Evolutionary conservation across 2,888 invertebrate genomes (phyloP), one percentile per base, ranked within the genome.

Genomic region (Macropis europaea): DNA sequence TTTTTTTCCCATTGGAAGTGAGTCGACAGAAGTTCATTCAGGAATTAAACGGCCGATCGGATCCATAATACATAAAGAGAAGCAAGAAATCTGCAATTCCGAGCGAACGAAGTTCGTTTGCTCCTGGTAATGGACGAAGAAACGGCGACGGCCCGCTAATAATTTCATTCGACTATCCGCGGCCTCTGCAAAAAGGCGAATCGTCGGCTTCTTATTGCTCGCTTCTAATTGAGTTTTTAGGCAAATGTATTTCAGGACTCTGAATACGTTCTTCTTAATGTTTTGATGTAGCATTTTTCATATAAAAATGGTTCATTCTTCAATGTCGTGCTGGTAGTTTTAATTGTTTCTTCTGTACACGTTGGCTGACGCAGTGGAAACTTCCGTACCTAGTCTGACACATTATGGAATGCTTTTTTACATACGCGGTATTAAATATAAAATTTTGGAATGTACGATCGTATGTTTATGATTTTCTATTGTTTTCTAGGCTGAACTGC

Each of bases 41-140:
- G 36, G 50, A 71, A 71, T 61, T 60, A 26, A 54, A 5, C 48
- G 34, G 17, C 17, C 47, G 45, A 28, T 19, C 57, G 45, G 11
- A 69, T 71, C 70, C 71, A 71, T 71, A 71, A 71, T 71, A 69
- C 71, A 71, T 71, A 69, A 56, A 61, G 62, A 56, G 15, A 5
- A n/a, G 3, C 19, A 5, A 13, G n/a, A 43, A 24, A 71, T 71
- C 54, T 71, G 70, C 62, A 71, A 71, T 71, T 71, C 71, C 26
- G 48, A 60, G n/a, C 19, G 54, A 32, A 17, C 9, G 30, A 69
- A 70, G 70, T 71, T 70, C 61, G 61, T 45, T 69, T 43, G 53
- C 43, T 24, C n/a, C 42, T n/a, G 66, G 36, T 69, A 59, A 69
- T 59, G 53, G 70, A n/a, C 53, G 42, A 71, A 70, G 70, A 60